phyloP scores from a whole-genome alignment of 2,797 vertebrate genomes.

The Anabas testudineus region DNA sequence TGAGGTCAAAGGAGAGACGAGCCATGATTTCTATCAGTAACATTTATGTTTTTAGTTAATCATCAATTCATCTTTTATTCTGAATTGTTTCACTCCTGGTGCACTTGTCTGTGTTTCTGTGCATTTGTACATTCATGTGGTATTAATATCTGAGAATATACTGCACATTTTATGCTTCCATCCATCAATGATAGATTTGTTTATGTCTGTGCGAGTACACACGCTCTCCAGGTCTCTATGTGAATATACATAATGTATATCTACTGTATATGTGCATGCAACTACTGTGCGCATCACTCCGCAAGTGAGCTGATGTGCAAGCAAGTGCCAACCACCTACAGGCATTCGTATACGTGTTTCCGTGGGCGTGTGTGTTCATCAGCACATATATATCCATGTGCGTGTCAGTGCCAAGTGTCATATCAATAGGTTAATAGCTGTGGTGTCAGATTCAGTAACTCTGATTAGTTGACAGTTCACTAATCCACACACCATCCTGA shows the following conservation, averaged over 20 bases:
- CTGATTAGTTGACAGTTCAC: constrained; percentile 95
- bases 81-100: neutral
- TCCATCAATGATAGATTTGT: neutral
- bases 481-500: constrained; percentile 87
- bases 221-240: neutral
- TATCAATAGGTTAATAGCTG: constrained; percentile 95
- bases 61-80: too few species aligned
- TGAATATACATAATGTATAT: neutral
- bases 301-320: neutral
- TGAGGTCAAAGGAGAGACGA: too few species aligned
- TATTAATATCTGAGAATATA: neutral
- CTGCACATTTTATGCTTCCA: neutral
- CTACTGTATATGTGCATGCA: neutral
- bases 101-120: neutral
- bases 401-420: constrained; percentile 77
- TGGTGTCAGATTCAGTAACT: constrained; percentile 92
- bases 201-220: too few species aligned
- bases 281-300: neutral
- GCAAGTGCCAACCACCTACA: neutral
- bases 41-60: too few species aligned
- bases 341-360: constrained; percentile 6
- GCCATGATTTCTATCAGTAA: neutral
- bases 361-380: constrained; percentile 43
- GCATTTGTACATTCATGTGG: too few species aligned
- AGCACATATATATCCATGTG: constrained; percentile 51